These are phyloP conservation scores for Drosophila murphyi DNA, from an alignment of 1,140 invertebrate species.

Conservation along the genomic window DNA sequence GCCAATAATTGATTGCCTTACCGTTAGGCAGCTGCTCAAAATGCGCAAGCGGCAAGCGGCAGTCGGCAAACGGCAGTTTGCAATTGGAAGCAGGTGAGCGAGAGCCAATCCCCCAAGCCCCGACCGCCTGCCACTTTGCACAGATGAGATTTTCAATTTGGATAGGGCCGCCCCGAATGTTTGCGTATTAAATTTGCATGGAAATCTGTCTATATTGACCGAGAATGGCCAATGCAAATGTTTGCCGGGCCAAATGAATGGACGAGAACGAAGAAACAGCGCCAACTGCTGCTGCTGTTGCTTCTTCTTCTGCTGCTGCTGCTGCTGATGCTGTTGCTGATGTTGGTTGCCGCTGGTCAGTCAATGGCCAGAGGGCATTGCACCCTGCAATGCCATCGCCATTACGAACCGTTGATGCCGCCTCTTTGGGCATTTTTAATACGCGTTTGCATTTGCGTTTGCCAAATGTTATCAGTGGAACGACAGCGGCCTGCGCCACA, in stretches of 20 bases:
- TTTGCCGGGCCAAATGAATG: slow-evolving; percentile 80
- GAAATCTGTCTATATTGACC: slow-evolving; percentile 84
- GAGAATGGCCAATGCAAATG: slow-evolving; percentile 83
- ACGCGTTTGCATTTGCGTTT: slow-evolving; percentile 75
- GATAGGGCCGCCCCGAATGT: slow-evolving; percentile 75
- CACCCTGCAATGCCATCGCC: slow-evolving; percentile 44
- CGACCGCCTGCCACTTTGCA: slow-evolving; percentile 60
- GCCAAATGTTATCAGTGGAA: slow-evolving; percentile 76
- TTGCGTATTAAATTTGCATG: slow-evolving; percentile 84
- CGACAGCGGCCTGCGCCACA: slow-evolving; percentile 51
- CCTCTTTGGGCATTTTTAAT: slow-evolving; percentile 82
- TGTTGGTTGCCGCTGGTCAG: slow-evolving; percentile 22
- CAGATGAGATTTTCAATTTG: slow-evolving; percentile 84
- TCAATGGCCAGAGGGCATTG: slow-evolving; percentile 54
- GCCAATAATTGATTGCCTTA: slow-evolving; percentile 81
- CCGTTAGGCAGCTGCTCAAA: slow-evolving; percentile 65
- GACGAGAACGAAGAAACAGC: slow-evolving; percentile 48
- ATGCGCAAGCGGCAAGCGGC: slow-evolving; percentile 33
- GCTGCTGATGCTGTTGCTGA: background rate
- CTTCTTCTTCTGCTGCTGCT: slow-evolving; percentile 3
- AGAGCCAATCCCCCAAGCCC: slow-evolving; percentile 40
- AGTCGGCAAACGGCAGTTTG: slow-evolving; percentile 1
- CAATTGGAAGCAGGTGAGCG: slow-evolving; percentile 32
- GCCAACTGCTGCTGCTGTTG: slow-evolving; percentile 22
- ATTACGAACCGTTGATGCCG: slow-evolving; percentile 40